phyloP scores from a whole-genome alignment of 2,888 invertebrate species.

The Ecdyonurus torrentis region DNA sequence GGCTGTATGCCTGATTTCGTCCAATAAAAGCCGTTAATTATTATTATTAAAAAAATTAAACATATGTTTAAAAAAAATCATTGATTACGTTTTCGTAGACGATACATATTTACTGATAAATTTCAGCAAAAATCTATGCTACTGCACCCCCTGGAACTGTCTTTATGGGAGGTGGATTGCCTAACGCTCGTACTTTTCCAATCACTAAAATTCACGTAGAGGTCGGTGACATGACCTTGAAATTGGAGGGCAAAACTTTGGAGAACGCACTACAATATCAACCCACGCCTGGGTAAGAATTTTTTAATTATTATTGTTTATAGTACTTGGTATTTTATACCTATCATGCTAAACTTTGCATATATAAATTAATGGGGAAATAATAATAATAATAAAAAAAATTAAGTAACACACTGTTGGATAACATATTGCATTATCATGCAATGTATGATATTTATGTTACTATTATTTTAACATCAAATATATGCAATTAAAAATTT shows the following conservation, averaged over 20 bases:
- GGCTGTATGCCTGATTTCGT: too few relatives aligned
- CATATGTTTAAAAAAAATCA: too few relatives aligned
- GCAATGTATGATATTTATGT: neutral
- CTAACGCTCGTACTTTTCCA: slow-evolving; percentile 53
- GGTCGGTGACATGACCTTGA: slow-evolving; percentile 31
- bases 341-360: neutral
- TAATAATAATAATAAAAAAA: neutral
- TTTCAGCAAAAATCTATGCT: slow-evolving; percentile 32
- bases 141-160: slow-evolving; percentile 31
- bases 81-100: too few relatives aligned
- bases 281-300: slow-evolving; percentile 48
- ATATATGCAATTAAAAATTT: neutral
- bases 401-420: too few relatives aligned
- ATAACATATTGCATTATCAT: too few relatives aligned
- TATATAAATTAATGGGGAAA: neutral
- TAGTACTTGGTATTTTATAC: neutral
- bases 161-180: slow-evolving; percentile 55
- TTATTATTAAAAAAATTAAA: too few relatives aligned
- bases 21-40: too few relatives aligned
- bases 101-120: too few relatives aligned
- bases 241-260: slow-evolving; percentile 39
- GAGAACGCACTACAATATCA: slow-evolving; percentile 55
- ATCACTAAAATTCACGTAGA: slow-evolving; percentile 42
- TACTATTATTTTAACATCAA: neutral
- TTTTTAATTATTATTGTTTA: neutral